Base-by-base conservation (phyloP, 2,888 invertebrate species). In the Diplazon laetatorius region DNA sequence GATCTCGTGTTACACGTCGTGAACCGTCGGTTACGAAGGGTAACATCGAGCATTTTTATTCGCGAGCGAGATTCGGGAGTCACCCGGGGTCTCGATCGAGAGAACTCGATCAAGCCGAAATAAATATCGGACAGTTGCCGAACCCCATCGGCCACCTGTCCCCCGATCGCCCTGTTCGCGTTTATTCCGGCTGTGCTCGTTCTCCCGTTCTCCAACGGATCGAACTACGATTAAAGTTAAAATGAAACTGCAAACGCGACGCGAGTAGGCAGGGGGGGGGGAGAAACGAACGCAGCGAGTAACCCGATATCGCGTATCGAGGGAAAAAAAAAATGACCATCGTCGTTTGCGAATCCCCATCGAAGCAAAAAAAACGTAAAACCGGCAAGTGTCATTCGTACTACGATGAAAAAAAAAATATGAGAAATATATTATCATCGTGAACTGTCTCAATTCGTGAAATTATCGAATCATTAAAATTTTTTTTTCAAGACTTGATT, bases 181-280 rank as follows among this genome's bases (percentile, higher is more conserved):
- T 50, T 50, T 39, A n/a, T 60, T 52, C 59, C 44, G 12, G 55
- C 14, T 62, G n/a, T n/a, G 42, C 20, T 75, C 74, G 44, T 30
- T 65, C 22, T 66, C 35, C 65, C 50, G 25, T 70, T 55, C n/a
- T n/a, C 62, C 63, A 55, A 37, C 59, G 62, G 68, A 75, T 75
- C 76, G 52, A 75, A 62, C 52, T 60, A 72, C 78, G 68, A 78
- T 78, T 73, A 73, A 71, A 57, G 74, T 73, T 76, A 72, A 77
- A 82, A 79, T 73, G 81, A 81, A 84, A 84, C 82, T 63, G 82
- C 72, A 78, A 84, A 78, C 80, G 80, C 83, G 83, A 63, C 69
- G 81, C 83, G 78, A 76, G 75, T 57, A 57, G 72, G 46, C 65
- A 20, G 46, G 62, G 46, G 74, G 50, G 71, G 46, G 63, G 42